Conservation (phyloP, 1,140 invertebrate species). For the Bombus ignitus region DNA sequence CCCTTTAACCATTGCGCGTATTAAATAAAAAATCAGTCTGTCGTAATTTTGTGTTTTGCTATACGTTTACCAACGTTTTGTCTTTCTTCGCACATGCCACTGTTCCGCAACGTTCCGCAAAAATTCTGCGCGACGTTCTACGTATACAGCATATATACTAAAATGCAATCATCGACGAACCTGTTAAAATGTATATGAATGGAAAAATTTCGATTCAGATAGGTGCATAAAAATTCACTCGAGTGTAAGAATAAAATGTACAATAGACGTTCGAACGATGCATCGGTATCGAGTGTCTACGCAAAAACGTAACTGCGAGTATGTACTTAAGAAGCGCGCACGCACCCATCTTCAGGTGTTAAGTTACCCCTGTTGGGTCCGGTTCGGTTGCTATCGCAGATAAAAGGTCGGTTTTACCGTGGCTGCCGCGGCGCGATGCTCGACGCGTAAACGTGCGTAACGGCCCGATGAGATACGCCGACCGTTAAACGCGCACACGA, state of each 20-base stretch:
- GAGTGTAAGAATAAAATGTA: background rate
- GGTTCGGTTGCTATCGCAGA: conserved; percentile 41
- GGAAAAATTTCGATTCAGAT: background rate
- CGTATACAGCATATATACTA: too few relatives aligned
- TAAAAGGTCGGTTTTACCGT: conserved; percentile 47
- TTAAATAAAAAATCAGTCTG: background rate
- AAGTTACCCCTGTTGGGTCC: conserved; percentile 53
- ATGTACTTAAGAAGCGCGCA: conserved; percentile 17
- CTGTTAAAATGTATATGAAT: background rate
- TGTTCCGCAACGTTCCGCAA: too few relatives aligned
- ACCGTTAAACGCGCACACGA: conserved; percentile 44
- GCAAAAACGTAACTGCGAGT: background rate
- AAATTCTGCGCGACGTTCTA: too few relatives aligned
- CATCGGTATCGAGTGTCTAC: conserved; percentile 16
- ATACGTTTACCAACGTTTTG: too few relatives aligned
- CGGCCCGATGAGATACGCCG: conserved; percentile 53
- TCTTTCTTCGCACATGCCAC: too few relatives aligned
- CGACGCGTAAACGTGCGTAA: conserved; percentile 57
- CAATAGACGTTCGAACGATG: background rate
- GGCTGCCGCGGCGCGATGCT: conserved; percentile 13
- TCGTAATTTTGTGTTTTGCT: background rate
- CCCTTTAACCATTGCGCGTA: background rate
- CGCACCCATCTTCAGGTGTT: conserved; percentile 49
- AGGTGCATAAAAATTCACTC: background rate
- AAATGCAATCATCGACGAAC: background rate